Base-by-base conservation (phyloP, 1,140 invertebrate genomes). In the Listronotus bonariensis region DNA sequence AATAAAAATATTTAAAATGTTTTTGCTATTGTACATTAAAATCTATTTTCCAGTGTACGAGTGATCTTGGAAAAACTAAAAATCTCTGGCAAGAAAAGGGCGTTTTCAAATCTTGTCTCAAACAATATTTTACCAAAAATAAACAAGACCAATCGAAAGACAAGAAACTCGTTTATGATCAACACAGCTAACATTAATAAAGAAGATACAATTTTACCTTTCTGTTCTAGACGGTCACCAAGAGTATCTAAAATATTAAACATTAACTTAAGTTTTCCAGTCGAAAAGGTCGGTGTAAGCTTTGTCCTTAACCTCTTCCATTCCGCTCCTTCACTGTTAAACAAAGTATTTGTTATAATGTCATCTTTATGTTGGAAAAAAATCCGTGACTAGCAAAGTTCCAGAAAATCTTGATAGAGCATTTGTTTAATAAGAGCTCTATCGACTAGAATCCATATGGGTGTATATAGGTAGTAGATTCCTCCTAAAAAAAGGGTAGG, bases 281-380 rank as follows among this genome's bases (percentile, higher is more conserved):
- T 18, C 6, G 65, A 32, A 51, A 67, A 61, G 0, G 65, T 49
- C 11, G 65, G 65, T 9, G 65, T 38, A 6, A 67, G 26, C 55
- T 67, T 67, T n/a, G 40, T 4, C 15, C 65, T 18, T 36, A 67
- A 43, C 12, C 12, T 36, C 46, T 56, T 60, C 65, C 65, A 67
- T 46, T 49, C 20, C 8, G 5, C 31, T 5, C 57, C 57, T 43
- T 65, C 56, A 6, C n/a, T 8, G 46, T 38, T 61, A 45, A 61
- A 60, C 17, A 67, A 40, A 40, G 54, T 9, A 41, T 59, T 59
- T 12, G 38, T 42, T 20, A 59, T 17, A 12, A 59, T 43, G 32
- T 58, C 55, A 31, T 66, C 38, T 42, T 54, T 59, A 11, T 59
- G 40, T 11, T 66, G 9, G 17, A 59, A 36, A 55, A 66, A 26